Conservation (phyloP, 2,113 vertebrate genomes). For the Nestor notabilis region DNA sequence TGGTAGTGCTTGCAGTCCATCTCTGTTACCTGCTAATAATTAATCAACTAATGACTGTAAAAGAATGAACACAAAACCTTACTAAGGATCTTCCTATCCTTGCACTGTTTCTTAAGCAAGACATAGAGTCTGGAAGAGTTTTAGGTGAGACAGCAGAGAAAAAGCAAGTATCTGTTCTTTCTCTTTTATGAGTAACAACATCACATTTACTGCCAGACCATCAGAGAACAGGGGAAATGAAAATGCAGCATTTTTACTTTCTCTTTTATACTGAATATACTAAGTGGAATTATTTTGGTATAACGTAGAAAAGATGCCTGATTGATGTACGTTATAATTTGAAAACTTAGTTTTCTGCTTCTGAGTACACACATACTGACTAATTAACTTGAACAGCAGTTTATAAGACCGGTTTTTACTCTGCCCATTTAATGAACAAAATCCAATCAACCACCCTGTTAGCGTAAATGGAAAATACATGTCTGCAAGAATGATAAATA, state of each 20-base stretch:
- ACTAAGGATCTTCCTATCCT: not conserved
- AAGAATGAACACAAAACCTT: not conserved
- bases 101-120: not conserved
- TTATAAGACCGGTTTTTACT: conserved; percentile 68
- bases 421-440: conserved; percentile 72
- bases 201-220: not conserved
- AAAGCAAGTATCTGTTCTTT: not conserved
- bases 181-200: not conserved
- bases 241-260: conserved; percentile 27
- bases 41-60: not conserved
- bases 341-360: conserved; percentile 55
- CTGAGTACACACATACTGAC: conserved; percentile 32
- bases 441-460: conserved; percentile 73
- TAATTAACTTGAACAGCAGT: conserved; percentile 69
- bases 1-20: not conserved
- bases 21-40: not conserved
- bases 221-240: not conserved
- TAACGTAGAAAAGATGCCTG: conserved; percentile 29
- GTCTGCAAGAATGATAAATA: conserved; percentile 70
- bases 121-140: not conserved
- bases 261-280: not conserved
- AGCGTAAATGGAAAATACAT: conserved; percentile 69
- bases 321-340: conserved; percentile 57
- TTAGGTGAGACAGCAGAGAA: not conserved
- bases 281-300: conserved; percentile 28